Base-by-base conservation (phyloP, 2,113 vertebrate species). In the Hyaena hyaena region DNA sequence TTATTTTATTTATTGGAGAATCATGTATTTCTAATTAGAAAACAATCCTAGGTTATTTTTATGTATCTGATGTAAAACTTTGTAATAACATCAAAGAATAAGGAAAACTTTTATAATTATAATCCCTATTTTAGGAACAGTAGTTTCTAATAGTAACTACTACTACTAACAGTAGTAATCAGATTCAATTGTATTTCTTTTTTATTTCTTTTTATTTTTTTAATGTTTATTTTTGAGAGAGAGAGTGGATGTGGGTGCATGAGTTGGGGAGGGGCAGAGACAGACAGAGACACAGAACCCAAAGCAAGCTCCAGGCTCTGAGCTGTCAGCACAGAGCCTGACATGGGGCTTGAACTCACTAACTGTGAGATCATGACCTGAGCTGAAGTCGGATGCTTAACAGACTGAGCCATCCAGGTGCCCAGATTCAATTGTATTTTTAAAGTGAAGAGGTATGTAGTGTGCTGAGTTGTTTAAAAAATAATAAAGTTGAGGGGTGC, bases 21-120 rank as follows among this genome's bases (percentile, higher is more conserved):
- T 93, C 26, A 77, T 88, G 16, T 66, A 92, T 90, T 93, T 91
- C 23, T 7, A 97, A 82, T 17, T 82, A 82, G 31, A 91, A 88
- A 76, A 43, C 14, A 63, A 39, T 84, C 16, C 3, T 48, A 48
- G n/a, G 45, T n/a, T 95, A 35, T 95, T 79, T 88, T 93, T 55
- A 69, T 82, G 53, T 77, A 77, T 86, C 43, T 92, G 58, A 73
- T 45, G 12, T 82, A 82, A 92, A 73, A 24, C 26, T 85, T 93
- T 12, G 31, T 53, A 83, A 83, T 95, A 82, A 90, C 48, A 71
- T 79, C 26, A 82, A 93, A 61, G 5, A 95, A 53, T 88, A 87
- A 90, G 23, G 1, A 7, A 79, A 74, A 45, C 2, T 50, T 95
- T 50, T 58, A 73, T 93, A 79, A 68, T 93, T 92, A 35, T 66